Conservation (phyloP, 2,888 invertebrate species). For the Macaria liturata region DNA sequence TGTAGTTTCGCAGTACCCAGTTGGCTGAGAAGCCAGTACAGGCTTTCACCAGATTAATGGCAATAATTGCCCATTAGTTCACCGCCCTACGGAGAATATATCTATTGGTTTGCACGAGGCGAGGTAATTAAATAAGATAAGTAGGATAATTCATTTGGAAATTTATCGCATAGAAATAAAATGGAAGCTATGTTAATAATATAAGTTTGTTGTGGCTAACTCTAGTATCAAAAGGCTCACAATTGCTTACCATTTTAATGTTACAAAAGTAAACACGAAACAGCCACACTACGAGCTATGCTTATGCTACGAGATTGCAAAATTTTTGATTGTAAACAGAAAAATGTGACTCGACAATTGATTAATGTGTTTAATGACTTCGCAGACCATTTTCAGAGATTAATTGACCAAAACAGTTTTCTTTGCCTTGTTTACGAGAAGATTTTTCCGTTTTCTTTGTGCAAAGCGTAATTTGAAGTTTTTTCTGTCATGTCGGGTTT, state of each 20-base stretch:
- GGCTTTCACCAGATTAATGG: conserved; percentile 4
- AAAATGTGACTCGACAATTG: conserved; percentile 14
- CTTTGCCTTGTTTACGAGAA: conserved; percentile 38
- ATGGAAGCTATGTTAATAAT: too few species aligned
- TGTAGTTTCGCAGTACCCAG: background rate
- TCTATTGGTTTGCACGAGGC: conserved; percentile 7
- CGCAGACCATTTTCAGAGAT: conserved; percentile 33
- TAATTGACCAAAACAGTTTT: conserved; percentile 38
- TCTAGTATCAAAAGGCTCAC: too few species aligned
- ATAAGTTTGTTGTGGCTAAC: too few species aligned
- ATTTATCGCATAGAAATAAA: too few species aligned
- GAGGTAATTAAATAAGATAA: background rate
- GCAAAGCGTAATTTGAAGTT: conserved; percentile 32
- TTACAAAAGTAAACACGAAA: too few species aligned
- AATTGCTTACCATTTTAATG: too few species aligned
- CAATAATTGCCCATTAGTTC: conserved; percentile 16
- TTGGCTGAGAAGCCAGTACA: background rate
- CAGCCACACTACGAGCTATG: too few species aligned
- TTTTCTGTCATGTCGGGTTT: conserved; percentile 17
- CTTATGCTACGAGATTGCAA: too few species aligned
- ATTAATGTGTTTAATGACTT: conserved; percentile 18
- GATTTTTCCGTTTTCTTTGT: conserved; percentile 33
- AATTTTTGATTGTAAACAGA: too few species aligned
- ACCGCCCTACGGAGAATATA: background rate
- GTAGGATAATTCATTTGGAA: too few species aligned